Conservation (phyloP, 2,888 invertebrate genomes). For the Drosophila anomelani region DNA sequence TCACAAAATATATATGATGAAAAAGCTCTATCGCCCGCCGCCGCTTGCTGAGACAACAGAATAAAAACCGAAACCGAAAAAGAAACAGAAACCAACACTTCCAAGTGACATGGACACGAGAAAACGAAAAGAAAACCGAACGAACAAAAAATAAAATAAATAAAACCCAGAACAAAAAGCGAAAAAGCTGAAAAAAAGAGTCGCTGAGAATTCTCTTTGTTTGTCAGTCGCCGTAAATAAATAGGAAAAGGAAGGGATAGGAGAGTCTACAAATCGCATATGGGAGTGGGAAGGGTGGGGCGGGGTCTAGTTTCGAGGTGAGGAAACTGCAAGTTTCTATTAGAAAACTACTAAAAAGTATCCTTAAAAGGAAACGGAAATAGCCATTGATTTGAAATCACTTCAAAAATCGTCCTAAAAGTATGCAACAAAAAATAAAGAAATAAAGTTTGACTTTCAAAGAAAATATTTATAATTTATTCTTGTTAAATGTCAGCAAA, state of each 20-base stretch:
- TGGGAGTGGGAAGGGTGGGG: not conserved
- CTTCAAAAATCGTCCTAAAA: not conserved
- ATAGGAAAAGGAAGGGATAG: constrained; percentile 47
- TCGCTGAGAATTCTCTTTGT: constrained; percentile 38
- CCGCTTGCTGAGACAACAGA: constrained; percentile 44
- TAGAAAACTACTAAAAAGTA: not conserved
- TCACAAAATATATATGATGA: constrained; percentile 54
- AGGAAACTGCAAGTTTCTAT: not conserved
- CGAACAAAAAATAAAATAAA: constrained; percentile 10
- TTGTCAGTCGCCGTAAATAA: constrained; percentile 18
- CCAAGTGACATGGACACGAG: constrained; percentile 46
- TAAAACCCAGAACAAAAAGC: constrained; percentile 30
- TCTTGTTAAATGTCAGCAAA: not conserved
- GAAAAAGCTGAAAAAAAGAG: constrained; percentile 20
- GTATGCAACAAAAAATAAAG: not conserved
- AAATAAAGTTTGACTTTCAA: not conserved
- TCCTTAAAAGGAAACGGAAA: not conserved
- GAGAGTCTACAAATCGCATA: constrained; percentile 36
- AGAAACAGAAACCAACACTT: constrained; percentile 33
- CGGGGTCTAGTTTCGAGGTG: not conserved
- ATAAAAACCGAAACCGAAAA: constrained; percentile 5
- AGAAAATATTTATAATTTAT: not conserved
- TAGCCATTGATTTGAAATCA: not conserved
- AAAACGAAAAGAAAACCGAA: constrained; percentile 30
- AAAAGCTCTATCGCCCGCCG: constrained; percentile 22